Conservation (phyloP, 2,113 vertebrate genomes). For the Trinectes maculatus region DNA sequence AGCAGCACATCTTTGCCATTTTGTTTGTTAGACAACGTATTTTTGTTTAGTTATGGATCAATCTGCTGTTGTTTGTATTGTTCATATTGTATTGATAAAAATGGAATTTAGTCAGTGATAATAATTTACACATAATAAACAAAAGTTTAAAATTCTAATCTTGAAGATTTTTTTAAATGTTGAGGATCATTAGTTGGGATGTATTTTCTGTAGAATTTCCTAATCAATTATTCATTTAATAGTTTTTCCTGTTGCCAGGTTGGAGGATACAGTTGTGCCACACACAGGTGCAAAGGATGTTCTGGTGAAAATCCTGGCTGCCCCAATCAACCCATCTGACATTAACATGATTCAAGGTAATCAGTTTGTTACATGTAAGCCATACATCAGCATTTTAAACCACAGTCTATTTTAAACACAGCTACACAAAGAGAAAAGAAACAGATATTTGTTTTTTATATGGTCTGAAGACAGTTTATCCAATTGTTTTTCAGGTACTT, state of each 20-base stretch:
- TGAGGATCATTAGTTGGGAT: too few relatives aligned
- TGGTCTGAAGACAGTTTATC: not conserved
- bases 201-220: not conserved
- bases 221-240: not conserved
- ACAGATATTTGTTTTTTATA: not conserved
- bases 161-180: too few relatives aligned
- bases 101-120: too few relatives aligned
- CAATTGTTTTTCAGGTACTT: constrained; percentile 83
- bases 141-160: too few relatives aligned
- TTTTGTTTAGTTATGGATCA: too few relatives aligned
- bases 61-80: too few relatives aligned
- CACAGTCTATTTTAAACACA: not conserved
- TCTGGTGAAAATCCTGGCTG: constrained; percentile 89
- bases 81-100: too few relatives aligned
- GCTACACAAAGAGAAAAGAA: not conserved
- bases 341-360: constrained; percentile 98
- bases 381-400: not conserved
- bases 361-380: not conserved
- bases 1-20: too few relatives aligned
- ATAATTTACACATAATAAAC: too few relatives aligned
- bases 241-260: constrained; percentile 70
- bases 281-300: constrained; percentile 81
- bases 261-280: constrained; percentile 82
- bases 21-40: too few relatives aligned
- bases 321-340: constrained; percentile 94